Conservation (phyloP, 1,140 invertebrate genomes). For the Aphaenogaster floridana region DNA sequence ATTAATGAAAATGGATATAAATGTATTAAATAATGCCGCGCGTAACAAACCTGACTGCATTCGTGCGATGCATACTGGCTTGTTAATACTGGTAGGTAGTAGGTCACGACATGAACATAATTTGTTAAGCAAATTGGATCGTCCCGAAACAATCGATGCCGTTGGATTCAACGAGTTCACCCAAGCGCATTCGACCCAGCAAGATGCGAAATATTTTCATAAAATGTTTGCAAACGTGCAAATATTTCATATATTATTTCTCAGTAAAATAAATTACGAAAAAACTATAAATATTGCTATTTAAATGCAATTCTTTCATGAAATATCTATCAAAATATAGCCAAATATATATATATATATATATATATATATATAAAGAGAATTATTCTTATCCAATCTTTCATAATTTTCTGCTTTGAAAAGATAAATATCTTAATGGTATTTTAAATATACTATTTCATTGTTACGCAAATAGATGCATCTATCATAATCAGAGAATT, state of each 20-base stretch:
- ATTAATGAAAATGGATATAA: background rate
- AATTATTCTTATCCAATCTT: background rate
- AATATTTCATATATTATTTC: background rate
- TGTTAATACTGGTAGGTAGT: conserved; percentile 17
- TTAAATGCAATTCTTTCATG: background rate
- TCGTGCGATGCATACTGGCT: background rate
- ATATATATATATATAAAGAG: too few species aligned
- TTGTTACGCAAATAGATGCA: background rate
- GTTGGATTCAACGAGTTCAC: background rate
- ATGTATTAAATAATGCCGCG: background rate
- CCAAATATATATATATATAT: background rate
- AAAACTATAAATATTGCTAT: background rate
- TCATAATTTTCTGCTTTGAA: background rate
- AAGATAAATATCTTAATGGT: background rate
- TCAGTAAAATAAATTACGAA: background rate
- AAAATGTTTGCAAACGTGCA: background rate
- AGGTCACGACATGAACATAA: conserved; percentile 8
- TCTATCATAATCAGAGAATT: background rate
- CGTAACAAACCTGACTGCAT: background rate
- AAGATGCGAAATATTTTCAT: background rate
- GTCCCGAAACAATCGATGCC: conserved; percentile 14
- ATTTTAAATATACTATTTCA: conserved; percentile 16
- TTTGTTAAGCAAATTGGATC: conserved; percentile 55
- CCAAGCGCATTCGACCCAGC: background rate
- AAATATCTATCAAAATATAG: background rate